Base-by-base conservation (phyloP, 2,888 invertebrate species). In the Hetaerina titia region DNA sequence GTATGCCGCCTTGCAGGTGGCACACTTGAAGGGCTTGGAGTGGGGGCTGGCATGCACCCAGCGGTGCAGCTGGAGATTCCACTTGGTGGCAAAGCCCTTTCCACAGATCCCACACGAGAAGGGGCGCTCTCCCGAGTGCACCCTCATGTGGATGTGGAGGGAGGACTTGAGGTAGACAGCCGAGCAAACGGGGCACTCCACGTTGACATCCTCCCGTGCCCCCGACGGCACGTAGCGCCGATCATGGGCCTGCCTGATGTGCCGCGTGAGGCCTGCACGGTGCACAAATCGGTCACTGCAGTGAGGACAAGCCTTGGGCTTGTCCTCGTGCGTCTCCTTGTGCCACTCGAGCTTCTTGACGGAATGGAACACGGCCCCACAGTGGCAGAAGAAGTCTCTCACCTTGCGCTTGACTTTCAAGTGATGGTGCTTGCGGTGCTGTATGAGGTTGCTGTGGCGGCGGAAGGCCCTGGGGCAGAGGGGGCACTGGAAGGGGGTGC, bases 261-360 rank as follows among this genome's bases (percentile, higher is more conserved):
- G 99, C 6, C 99, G 97, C 1, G 98, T 98, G 96, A 99, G 97
- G 96, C 98, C 98, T 13, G 98, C 98, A 96, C 98, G 97, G 97
- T 99, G 98, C 95, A 98, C 98, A 96, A 99, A 99, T 96, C 98
- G 98, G 97, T 99, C 98, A 96, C 98, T 98, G 97, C 99, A 99
- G 96, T 98, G 98, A 7, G 98, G 97, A 97, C 99, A 99, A 90
- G 98, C 98, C 96, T 98, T 98, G 64, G 99, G 98, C 96, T 98
- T 98, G 60, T 97, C 97, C 95, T 98, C 98, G 97, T 99, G 99
- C 8, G 98, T 98, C 97, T 99, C 99, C 96, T 98, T 98, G 97
- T 99, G 99, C 98, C 98, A 98, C 7, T 97, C 97, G 96, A 98
- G 97, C 96, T 98, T 98, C 96, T 98, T 98, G 96, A 98, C 98